phyloP scores from a whole-genome alignment of 2,113 vertebrate species.

The Trachemys scripta region DNA sequence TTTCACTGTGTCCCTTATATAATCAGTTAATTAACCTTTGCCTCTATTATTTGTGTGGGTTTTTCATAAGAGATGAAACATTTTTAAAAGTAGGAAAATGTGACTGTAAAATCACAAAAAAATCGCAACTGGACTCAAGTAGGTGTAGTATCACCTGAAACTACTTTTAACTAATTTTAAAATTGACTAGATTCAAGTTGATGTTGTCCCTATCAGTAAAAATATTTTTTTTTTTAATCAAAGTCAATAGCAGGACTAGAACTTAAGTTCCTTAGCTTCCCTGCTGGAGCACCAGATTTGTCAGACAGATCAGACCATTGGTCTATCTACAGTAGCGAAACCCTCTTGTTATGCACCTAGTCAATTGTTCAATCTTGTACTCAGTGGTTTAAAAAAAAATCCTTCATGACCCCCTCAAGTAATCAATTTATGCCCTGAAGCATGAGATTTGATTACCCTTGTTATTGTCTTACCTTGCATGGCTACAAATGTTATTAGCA shows the following conservation, averaged over 20 bases:
- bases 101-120: background rate
- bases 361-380: slow-evolving; percentile 57
- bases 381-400: slow-evolving; percentile 43
- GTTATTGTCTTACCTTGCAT: slow-evolving; percentile 58
- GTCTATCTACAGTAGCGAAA: slow-evolving; percentile 19
- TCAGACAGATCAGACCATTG: slow-evolving; percentile 37
- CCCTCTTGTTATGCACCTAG: slow-evolving; percentile 33
- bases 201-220: background rate
- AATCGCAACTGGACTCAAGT: background rate
- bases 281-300: background rate
- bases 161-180: background rate
- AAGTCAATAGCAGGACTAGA: background rate
- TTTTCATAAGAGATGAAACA: background rate
- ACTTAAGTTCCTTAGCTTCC: background rate
- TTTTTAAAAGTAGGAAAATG: background rate
- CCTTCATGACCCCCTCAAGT: slow-evolving; percentile 41
- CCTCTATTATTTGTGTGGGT: background rate
- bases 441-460: slow-evolving; percentile 65
- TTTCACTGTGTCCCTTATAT: background rate
- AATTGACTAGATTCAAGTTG: background rate
- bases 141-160: background rate
- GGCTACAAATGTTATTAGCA: slow-evolving; percentile 65
- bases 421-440: slow-evolving; percentile 72
- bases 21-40: background rate
- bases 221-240: background rate